phyloP scores from a whole-genome alignment of 2,797 vertebrate genomes.

The Neostethus bicornis region DNA sequence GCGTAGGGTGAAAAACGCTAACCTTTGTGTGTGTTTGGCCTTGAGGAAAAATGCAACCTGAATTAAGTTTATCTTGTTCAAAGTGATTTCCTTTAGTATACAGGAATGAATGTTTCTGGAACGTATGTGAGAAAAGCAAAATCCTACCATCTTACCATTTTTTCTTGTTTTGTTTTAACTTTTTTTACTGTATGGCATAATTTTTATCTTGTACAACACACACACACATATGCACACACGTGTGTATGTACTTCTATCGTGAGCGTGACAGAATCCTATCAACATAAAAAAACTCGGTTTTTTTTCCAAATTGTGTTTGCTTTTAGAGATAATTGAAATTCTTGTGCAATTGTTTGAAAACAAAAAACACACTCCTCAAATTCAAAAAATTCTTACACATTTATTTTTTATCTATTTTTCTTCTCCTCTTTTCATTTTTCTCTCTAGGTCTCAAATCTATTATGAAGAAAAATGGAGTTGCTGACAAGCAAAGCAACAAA shows the following conservation, averaged over 20 bases:
- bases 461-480: constrained; percentile 97
- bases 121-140: no score
- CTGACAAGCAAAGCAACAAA: constrained; percentile 87
- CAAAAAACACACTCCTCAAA: constrained; percentile 3
- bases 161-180: constrained; percentile 2
- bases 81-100: neutral
- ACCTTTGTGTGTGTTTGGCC: constrained; percentile 6
- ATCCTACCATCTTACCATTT: no score
- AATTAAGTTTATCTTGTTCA: neutral
- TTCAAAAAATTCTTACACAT: constrained; percentile 27
- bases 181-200: no score
- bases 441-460: constrained; percentile 96
- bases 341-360: neutral
- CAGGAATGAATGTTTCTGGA: neutral
- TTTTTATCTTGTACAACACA: no score
- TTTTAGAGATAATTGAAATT: neutral
- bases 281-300: no score
- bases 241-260: no score
- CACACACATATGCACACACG: no score
- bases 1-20: constrained; percentile 26
- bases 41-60: neutral
- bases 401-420: constrained; percentile 52
- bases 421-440: constrained; percentile 68
- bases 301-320: neutral
- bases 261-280: no score